Evolutionary conservation across 53 echinoderm and acorn worm species (phyloP).

Genomic region (Crossaster papposus): DNA sequence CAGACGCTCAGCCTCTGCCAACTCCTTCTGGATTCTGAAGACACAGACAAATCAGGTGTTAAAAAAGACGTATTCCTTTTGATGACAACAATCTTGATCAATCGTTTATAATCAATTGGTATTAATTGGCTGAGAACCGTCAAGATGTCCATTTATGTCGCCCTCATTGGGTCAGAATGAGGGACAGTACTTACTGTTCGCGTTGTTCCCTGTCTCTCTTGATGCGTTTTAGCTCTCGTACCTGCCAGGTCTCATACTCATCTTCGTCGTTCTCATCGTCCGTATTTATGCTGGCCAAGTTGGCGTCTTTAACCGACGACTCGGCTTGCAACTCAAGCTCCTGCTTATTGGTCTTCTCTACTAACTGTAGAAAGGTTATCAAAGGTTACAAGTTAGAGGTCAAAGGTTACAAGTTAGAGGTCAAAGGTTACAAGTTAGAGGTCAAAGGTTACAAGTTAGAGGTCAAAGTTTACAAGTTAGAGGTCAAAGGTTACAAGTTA

Average conservation of each 20-base stretch:
- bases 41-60: too few relatives aligned
- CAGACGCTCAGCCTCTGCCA: constrained; percentile 75
- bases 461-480: neutral
- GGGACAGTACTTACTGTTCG: constrained; percentile 81
- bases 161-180: neutral
- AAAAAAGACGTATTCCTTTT: too few relatives aligned
- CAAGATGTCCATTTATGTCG: too few relatives aligned
- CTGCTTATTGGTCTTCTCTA: constrained; percentile 78
- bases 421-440: too few relatives aligned
- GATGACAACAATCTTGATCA: too few relatives aligned
- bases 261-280: constrained; percentile 97
- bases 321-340: constrained; percentile 67
- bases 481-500: neutral
- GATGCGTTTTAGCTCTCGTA: constrained; percentile 84
- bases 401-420: too few relatives aligned
- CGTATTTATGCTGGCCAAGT: constrained; percentile 72
- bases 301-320: constrained; percentile 65
- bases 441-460: neutral
- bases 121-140: too few relatives aligned
- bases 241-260: constrained; percentile 94
- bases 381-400: neutral
- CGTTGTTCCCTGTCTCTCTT: constrained; percentile 89
- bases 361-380: constrained; percentile 65
- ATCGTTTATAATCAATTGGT: too few relatives aligned
- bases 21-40: constrained; percentile 83